Evolutionary conservation across 2,797 vertebrate genomes (phyloP), one percentile per base, ranked within the genome.

Genomic region (Anabacerthia variegaticeps): DNA sequence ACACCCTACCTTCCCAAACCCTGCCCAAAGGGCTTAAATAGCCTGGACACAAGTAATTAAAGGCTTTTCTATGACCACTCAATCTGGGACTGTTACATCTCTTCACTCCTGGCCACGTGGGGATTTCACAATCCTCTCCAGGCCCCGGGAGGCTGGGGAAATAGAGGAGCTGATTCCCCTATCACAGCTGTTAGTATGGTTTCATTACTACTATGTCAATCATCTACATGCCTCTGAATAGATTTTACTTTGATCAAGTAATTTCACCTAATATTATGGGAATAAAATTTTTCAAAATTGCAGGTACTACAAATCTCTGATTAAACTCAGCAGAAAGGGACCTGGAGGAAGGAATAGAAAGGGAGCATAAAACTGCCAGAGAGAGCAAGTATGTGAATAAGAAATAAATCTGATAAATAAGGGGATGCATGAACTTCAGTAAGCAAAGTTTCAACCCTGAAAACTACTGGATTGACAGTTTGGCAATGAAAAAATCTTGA

Each of bases 371-470:
- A 74, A 62, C 12, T 62, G 15, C 8, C 18, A 56, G 34, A n/a
- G 6, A 2, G 2, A 56, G 3, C 3, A 68, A 68, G 34, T 44
- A 19, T 11, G 9, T 0, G 1, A 48, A 34, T 43, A 32, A 52
- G 27, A 89, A 80, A 13, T 14, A 78, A 66, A 72, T 9, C 14
- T 65, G 62, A 56, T 44, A 44, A 69, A 34, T 39, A 54, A 56
- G 19, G 7, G 4, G 2, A 7, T 55, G 4, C 11, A 68, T 32
- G 63, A 67, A 63, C n/a, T 49, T 81, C 36, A 69, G 20, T 43
- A 59, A 59, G 6, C 9, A 73, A 89, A 76, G 15, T 44, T 68
- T 28, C 51, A 79, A n/a, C 46, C 9, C 27, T 73, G 41, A 62
- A 76, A 87, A 84, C 2, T 39, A 84, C 22, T 37, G 8, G 2